Conservation (phyloP, 2,888 invertebrate species). For the Marasmarcha lunaedactyla region DNA sequence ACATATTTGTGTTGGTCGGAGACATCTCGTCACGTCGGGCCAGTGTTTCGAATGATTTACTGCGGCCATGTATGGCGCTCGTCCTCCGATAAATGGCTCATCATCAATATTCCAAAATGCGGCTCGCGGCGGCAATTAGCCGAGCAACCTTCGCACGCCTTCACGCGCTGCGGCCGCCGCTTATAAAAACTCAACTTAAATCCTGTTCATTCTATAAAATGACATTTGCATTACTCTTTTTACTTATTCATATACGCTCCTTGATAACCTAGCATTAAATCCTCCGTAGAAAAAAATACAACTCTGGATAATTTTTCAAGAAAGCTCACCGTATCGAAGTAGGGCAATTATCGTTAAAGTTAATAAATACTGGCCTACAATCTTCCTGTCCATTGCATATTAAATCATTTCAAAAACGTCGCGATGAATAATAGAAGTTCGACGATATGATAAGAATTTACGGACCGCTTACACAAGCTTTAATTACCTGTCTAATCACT, state of each 20-base stretch:
- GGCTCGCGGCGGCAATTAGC: slow-evolving; percentile 62
- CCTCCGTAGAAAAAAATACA: background rate
- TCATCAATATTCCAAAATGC: slow-evolving; percentile 71
- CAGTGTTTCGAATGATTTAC: slow-evolving; percentile 64
- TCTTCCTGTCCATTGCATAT: slow-evolving; percentile 40
- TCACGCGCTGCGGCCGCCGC: slow-evolving; percentile 41
- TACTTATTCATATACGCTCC: slow-evolving; percentile 13
- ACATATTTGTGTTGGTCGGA: slow-evolving; percentile 58
- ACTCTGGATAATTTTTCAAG: slow-evolving; percentile 1
- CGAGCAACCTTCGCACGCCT: slow-evolving; percentile 60
- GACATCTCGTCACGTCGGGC: slow-evolving; percentile 64
- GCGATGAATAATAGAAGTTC: slow-evolving; percentile 40
- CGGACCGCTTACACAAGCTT: slow-evolving; percentile 35
- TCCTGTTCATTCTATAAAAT: slow-evolving; percentile 60
- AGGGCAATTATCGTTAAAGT: slow-evolving; percentile 34
- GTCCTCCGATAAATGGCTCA: slow-evolving; percentile 67
- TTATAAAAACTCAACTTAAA: slow-evolving; percentile 51
- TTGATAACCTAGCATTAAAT: background rate
- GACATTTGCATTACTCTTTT: slow-evolving; percentile 39
- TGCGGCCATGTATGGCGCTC: slow-evolving; percentile 57
- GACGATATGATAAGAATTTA: slow-evolving; percentile 45
- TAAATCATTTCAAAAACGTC: slow-evolving; percentile 44
- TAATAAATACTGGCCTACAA: slow-evolving; percentile 30
- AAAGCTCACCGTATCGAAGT: slow-evolving; percentile 22
- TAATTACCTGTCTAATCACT: slow-evolving; percentile 34